Percentiles rank a stretch among this genome's conserved stretches.
phyloP scores from a whole-genome alignment of 2,113 vertebrate species.

The Neogale vison region DNA sequence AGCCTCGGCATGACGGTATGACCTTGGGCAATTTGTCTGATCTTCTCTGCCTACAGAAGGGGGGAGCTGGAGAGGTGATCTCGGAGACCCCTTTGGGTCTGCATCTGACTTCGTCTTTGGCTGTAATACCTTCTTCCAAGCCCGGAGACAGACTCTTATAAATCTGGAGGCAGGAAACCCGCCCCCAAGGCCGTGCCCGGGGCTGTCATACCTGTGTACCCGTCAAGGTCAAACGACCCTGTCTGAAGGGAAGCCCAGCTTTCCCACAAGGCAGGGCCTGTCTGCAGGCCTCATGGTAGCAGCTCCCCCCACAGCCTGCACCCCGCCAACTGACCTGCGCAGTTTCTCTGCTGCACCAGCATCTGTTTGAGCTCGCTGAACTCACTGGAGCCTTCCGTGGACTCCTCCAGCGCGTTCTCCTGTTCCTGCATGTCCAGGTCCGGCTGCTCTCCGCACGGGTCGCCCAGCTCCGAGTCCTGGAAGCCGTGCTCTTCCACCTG shows the following conservation, averaged over 20 bases:
- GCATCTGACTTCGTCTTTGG: background rate
- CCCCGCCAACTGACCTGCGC: constrained; percentile 51
- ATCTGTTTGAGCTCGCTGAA: constrained; percentile 80
- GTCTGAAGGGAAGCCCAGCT: background rate
- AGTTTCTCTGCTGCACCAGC: constrained; percentile 75
- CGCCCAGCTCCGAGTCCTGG: constrained; percentile 70
- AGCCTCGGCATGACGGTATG: background rate
- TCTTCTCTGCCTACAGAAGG: background rate
- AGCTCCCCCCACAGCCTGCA: fast-evolving
- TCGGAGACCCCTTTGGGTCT: background rate
- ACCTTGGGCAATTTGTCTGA: background rate
- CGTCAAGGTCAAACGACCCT: fast-evolving
- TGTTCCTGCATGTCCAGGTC: constrained; percentile 73
- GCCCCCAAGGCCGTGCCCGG: too few species aligned
- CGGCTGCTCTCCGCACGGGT: constrained; percentile 67
- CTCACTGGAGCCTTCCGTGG: constrained; percentile 55
- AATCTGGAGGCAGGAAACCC: background rate
- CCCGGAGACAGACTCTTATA: fast-evolving
- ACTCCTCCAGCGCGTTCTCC: constrained; percentile 56
- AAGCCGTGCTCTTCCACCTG: constrained; percentile 79
- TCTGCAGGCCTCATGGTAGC: fast-evolving
- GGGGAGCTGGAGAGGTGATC: background rate
- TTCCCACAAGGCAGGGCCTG: background rate
- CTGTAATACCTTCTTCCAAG: background rate
- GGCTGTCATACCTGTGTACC: background rate